Evolutionary conservation across 1,140 invertebrate genomes (phyloP), one percentile per base, ranked within the genome.

Genomic region (Sycophila sp.): DNA sequence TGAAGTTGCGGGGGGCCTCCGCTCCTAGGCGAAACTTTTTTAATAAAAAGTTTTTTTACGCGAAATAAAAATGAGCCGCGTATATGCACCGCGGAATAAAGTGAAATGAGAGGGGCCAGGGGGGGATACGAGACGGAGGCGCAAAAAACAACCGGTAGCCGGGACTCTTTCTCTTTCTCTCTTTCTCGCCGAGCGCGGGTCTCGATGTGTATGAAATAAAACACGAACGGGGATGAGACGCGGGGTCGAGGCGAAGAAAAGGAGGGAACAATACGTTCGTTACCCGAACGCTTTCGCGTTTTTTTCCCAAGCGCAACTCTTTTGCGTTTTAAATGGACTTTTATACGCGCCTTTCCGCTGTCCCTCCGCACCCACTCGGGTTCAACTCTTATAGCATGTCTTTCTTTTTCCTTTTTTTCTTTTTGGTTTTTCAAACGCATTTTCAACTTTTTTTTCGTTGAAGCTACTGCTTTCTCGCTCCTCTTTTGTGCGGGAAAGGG

Each of bases 11-110:
- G 19, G 28, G 69, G 58, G 24, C 38, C 10, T 24, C 59, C 58
- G 32, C 66, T 36, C 17, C 53, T 32, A 56, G 59, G 69, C 51
- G 71, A 77, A 84, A 84, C 81, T 85, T 85, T 85, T 83, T 85
- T 85, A 85, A 82, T 84, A 84, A 85, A 85, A 84, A 83, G 82
- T 76, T 85, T 83, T 67, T 83, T 82, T 77, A 2, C 42, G 22
- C 32, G 77, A 81, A 82, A 81, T 79, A 82, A 81, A 81, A 81
- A 81, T 80, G 76, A 75, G 71, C 74, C 69, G 4, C 22, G 15
- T 55, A 32, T 51, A 49, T 53, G 34, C 28, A 15, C 28, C 28
- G 38, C 2, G 38, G 13, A 56, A 40, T 30, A 55, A 66, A 38
- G 64, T 17, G 32, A 17, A 55, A 19, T 55, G 49, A 56, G 30